Conservation (phyloP, 2,797 vertebrate species). For the Hypotaenidia okinawae region DNA sequence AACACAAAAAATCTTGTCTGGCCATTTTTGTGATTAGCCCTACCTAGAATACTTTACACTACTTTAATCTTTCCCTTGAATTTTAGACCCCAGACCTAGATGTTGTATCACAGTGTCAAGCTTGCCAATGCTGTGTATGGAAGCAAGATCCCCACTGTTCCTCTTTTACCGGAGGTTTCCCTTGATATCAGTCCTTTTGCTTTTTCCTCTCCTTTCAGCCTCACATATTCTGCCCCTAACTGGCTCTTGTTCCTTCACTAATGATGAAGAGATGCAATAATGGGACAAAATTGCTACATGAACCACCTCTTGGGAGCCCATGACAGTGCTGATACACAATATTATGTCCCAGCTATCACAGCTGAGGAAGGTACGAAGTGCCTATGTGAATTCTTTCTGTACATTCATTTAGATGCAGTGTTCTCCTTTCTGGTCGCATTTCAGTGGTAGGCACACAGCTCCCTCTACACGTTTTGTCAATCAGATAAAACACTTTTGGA, state of each 20-base stretch:
- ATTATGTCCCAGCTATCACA: background rate
- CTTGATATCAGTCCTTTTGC: background rate
- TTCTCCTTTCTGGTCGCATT: background rate
- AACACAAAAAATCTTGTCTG: background rate
- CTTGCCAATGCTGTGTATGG: background rate
- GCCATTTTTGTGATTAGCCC: background rate
- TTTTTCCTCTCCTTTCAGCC: background rate
- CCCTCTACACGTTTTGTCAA: slow-evolving; percentile 28
- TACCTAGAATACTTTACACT: background rate
- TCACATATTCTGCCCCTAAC: background rate
- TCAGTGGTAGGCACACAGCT: slow-evolving; percentile 31
- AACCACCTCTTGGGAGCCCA: background rate
- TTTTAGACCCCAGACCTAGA: background rate
- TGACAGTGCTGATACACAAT: background rate
- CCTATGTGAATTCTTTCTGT: background rate
- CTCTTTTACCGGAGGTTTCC: background rate
- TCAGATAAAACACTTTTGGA: slow-evolving; percentile 39
- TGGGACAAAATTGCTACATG: background rate
- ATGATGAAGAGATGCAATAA: background rate
- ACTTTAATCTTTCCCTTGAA: background rate
- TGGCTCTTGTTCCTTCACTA: background rate
- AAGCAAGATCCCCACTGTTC: background rate
- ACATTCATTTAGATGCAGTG: background rate
- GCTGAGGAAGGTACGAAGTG: background rate
- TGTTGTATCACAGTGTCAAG: background rate